Evolutionary conservation across 2,797 vertebrate genomes (phyloP).

Genomic region (Myiotriccus ornatus): DNA sequence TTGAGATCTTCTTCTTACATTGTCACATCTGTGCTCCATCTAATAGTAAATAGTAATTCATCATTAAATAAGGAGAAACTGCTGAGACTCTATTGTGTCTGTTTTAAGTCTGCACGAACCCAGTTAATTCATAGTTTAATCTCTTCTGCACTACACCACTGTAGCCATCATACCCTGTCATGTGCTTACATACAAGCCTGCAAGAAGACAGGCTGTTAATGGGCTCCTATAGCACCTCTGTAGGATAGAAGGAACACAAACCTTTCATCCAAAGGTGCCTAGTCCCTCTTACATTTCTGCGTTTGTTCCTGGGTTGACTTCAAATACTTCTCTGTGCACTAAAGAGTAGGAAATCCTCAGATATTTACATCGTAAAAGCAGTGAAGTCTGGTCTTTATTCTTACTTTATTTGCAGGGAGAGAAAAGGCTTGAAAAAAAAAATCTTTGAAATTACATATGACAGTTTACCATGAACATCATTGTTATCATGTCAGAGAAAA

Average conservation of each 20-base stretch:
- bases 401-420: neutral
- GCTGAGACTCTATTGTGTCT: neutral
- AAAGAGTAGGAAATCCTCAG: neutral
- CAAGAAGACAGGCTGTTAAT: neutral
- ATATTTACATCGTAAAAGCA: neutral
- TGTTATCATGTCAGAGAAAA: conserved; percentile 5
- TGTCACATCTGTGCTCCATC: neutral
- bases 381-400: neutral
- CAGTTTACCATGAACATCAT: neutral
- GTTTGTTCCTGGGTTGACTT: neutral
- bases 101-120: neutral
- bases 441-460: neutral
- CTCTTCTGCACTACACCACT: neutral
- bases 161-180: neutral
- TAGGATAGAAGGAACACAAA: neutral
- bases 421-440: neutral
- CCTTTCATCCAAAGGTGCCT: neutral
- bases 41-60: neutral
- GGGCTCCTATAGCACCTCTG: neutral
- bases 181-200: neutral
- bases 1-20: neutral
- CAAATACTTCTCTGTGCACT: neutral
- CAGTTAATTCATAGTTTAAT: neutral
- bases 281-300: neutral
- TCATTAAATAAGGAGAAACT: neutral